Evolutionary conservation across 2,113 vertebrate species (phyloP).

Genomic region (Orcinus orca): DNA sequence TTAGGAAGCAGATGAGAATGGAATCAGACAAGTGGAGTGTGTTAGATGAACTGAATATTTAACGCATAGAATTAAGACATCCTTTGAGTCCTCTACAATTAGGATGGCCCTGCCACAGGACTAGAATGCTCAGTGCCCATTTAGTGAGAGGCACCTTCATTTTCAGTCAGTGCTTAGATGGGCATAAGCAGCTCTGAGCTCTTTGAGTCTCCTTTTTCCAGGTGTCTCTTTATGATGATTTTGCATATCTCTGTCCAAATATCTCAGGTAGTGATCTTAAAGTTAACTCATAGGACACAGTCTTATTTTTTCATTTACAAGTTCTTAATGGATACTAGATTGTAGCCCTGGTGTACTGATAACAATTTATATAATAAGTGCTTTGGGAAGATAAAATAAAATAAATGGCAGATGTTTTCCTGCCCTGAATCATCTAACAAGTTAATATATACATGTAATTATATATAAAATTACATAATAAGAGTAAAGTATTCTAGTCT

Average conservation of each 20-base stretch:
- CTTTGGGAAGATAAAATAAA: not conserved
- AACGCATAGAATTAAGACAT: not conserved
- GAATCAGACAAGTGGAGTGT: not conserved
- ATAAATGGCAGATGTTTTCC: not conserved
- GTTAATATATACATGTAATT: not conserved
- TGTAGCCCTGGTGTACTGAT: not conserved
- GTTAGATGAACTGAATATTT: not conserved
- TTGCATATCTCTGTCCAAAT: not conserved
- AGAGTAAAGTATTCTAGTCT: not conserved
- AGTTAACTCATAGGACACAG: not conserved
- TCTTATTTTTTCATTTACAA: conserved; percentile 3
- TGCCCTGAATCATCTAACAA: not conserved
- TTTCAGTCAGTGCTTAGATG: not conserved
- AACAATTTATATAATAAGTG: not conserved
- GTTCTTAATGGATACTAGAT: not conserved
- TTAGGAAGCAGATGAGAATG: conserved; percentile 13
- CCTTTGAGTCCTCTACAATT: not conserved
- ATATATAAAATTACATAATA: not conserved
- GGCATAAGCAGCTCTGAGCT: not conserved
- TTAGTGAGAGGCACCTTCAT: not conserved
- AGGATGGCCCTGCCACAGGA: not conserved
- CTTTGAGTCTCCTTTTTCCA: not conserved
- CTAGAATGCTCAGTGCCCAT: not conserved
- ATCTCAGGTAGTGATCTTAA: not conserved
- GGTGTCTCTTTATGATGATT: not conserved